These are phyloP conservation scores for Erebia palarica DNA, from an alignment of 2,888 invertebrate species.

Conservation along the genomic window DNA sequence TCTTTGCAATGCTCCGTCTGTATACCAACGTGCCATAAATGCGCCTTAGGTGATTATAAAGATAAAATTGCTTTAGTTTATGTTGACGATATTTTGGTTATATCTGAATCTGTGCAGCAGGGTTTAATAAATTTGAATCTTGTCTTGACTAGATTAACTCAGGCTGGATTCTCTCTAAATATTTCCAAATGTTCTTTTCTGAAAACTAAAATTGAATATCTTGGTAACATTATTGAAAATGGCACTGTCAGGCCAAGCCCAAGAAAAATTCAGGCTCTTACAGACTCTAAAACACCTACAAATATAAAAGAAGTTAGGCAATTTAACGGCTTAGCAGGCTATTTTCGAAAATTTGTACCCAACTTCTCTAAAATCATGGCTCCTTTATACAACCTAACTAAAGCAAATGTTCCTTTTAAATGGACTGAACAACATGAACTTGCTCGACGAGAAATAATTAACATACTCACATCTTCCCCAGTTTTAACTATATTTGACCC, in stretches of 20 bases:
- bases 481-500: conserved; percentile 22
- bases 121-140: background rate
- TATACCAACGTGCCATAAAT: conserved; percentile 40
- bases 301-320: conserved; percentile 42
- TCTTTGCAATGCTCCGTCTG: conserved; percentile 40
- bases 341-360: conserved; percentile 43
- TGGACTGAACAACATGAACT: background rate
- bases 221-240: conserved; percentile 31
- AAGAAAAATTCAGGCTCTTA: conserved; percentile 37
- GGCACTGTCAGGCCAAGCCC: conserved; percentile 41
- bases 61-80: conserved; percentile 31
- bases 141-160: background rate
- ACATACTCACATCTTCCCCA: conserved; percentile 6
- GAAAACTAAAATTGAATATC: conserved; percentile 37
- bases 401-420: background rate
- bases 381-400: background rate
- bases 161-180: conserved; percentile 2
- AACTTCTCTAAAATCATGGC: conserved; percentile 42
- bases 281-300: conserved; percentile 34
- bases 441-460: background rate
- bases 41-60: background rate
- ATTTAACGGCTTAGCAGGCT: conserved; percentile 40
- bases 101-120: background rate
- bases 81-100: conserved; percentile 33
- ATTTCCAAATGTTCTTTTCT: conserved; percentile 41